Base-by-base conservation (phyloP, 2,113 vertebrate genomes). In the Dermatemys mawii region DNA sequence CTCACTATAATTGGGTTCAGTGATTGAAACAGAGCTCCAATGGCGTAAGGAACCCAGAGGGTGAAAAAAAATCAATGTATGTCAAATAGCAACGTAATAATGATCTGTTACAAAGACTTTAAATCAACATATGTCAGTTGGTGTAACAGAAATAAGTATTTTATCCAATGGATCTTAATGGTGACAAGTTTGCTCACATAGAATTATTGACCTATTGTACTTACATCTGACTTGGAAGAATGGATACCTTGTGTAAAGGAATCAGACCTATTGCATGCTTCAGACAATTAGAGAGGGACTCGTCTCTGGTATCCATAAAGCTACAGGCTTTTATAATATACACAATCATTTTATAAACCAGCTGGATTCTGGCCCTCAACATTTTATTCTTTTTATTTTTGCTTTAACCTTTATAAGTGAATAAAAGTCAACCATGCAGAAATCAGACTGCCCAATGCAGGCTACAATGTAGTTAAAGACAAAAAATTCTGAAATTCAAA, bases 281-380 rank as follows among this genome's bases (percentile, higher is more conserved):
- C 76, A 91, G 84, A 97, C 96, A 97, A 96, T 97, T 83, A 81
- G 86, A 95, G 22, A 32, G n/a, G n/a, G 9, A 97, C 88, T 97
- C 86, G 94, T 90, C 84, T 93, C 48, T 55, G 54, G 54, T 55
- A 55, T 26, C 10, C 54, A 55, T 26, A 55, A 26, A 55, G 54
- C 54, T 55, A 55, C 54, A 11, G 54, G 54, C 54, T 55, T 55
- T 55, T 55, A 55, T 26, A 27, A 4, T 55, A 55, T 55, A 55
- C 3, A 55, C 11, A 4, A 27, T 27, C 54, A 24, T 55, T 55
- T 55, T 55, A 26, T 55, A 26, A 55, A 55, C 26, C 10, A 55
- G 54, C 24, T 55, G 54, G 54, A 10, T 55, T 55, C 24, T 11
- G 24, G 24, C 54, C 54, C 26, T 11, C 54, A 4, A 27, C 27